Conservation (phyloP, 1,140 invertebrate species). For the Diorhabda sublineata region DNA sequence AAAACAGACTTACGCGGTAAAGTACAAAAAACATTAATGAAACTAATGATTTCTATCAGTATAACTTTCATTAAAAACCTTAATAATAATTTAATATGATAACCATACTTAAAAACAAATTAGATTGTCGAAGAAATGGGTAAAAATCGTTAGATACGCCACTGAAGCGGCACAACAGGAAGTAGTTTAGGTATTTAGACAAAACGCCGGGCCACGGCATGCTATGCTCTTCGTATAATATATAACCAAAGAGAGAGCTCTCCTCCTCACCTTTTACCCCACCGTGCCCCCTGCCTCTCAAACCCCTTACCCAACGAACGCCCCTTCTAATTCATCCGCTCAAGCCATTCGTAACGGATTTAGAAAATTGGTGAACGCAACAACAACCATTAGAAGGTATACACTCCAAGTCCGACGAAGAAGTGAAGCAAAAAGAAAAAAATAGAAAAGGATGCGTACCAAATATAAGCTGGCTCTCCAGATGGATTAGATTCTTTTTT, state of each 20-base stretch:
- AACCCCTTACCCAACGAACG: neutral
- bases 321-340: constrained; percentile 19
- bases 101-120: no score
- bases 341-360: constrained; percentile 22
- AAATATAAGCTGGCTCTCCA: no score
- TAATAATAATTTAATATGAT: no score
- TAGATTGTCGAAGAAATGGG: neutral
- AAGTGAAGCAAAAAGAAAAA: neutral
- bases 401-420: neutral
- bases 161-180: constrained; percentile 19
- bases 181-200: constrained; percentile 21
- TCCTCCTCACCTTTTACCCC: constrained; percentile 4
- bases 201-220: constrained; percentile 13
- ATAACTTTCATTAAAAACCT: no score
- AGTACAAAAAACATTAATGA: no score
- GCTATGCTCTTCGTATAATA: neutral
- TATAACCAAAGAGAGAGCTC: constrained; percentile 4
- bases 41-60: no score
- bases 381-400: neutral
- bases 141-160: constrained; percentile 5
- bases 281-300: neutral
- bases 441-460: no score
- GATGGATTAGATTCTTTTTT: no score
- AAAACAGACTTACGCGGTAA: no score
- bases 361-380: constrained; percentile 16